Evolutionary conservation across 2,888 invertebrate genomes (phyloP).

Genomic region (Tortricodes alternella): DNA sequence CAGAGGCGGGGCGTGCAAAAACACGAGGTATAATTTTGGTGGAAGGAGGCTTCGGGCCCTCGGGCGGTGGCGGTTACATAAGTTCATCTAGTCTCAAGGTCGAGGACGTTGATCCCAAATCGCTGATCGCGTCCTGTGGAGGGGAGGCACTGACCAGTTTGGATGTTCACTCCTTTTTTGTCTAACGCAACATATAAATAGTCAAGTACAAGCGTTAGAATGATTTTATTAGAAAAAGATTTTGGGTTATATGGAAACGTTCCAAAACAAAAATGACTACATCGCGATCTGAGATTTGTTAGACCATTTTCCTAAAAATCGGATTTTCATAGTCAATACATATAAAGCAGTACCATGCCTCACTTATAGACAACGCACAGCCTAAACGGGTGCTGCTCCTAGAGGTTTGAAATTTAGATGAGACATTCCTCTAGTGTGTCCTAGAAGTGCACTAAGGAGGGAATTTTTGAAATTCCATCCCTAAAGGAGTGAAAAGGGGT

Average conservation of each 20-base stretch:
- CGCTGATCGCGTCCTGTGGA: conserved; percentile 77
- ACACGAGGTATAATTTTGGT: conserved; percentile 71
- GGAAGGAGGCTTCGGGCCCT: conserved; percentile 66
- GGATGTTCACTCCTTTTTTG: conserved; percentile 70
- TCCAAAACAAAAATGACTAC: too few relatives aligned
- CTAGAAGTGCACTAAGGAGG: too few relatives aligned
- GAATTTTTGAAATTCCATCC: too few relatives aligned
- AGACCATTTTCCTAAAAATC: too few relatives aligned
- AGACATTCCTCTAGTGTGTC: too few relatives aligned
- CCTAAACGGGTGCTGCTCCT: too few relatives aligned
- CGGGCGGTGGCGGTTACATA: conserved; percentile 73
- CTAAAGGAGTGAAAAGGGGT: too few relatives aligned
- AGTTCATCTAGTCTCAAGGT: conserved; percentile 82
- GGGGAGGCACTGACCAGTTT: conserved; percentile 68
- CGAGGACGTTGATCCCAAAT: conserved; percentile 82
- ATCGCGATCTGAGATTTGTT: too few relatives aligned
- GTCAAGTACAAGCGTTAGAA: conserved; percentile 5
- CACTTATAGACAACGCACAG: too few relatives aligned
- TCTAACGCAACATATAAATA: conserved; percentile 40
- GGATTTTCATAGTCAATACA: too few relatives aligned
- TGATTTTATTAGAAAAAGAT: neutral
- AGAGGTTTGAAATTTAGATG: too few relatives aligned
- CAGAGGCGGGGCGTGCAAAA: conserved; percentile 69
- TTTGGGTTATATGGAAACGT: conserved; percentile 2
- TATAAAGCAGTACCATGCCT: too few relatives aligned